Percentiles rank a stretch among this genome's conserved stretches.
Conservation (phyloP, 1,140 invertebrate genomes). For the Aphelinus certus region DNA sequence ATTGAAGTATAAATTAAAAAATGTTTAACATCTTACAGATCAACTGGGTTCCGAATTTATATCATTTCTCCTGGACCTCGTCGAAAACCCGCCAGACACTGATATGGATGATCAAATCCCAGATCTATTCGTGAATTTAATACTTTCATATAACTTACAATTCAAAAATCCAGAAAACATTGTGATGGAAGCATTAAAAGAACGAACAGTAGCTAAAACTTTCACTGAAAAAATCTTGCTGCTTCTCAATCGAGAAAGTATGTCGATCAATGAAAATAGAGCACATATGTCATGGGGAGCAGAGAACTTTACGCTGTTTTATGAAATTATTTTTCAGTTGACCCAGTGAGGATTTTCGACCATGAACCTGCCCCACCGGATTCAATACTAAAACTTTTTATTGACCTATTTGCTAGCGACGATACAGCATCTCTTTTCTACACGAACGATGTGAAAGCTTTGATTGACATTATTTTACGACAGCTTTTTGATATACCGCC, state of each 20-base stretch:
- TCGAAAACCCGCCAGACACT: slow-evolving; percentile 80
- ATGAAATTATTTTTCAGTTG: slow-evolving; percentile 69
- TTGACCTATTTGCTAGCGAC: slow-evolving; percentile 81
- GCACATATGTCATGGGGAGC: not conserved
- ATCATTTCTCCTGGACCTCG: slow-evolving; percentile 79
- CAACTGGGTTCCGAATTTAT: slow-evolving; percentile 84
- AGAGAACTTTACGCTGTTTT: no score
- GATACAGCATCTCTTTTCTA: slow-evolving; percentile 87
- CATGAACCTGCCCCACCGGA: slow-evolving; percentile 82
- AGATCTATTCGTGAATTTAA: slow-evolving; percentile 83
- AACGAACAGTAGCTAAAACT: slow-evolving; percentile 78
- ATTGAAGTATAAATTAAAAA: slow-evolving; percentile 3
- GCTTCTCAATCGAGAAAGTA: slow-evolving; percentile 90
- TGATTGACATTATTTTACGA: slow-evolving; percentile 90
- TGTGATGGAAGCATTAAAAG: slow-evolving; percentile 78
- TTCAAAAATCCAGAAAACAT: slow-evolving; percentile 78
- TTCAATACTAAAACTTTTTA: slow-evolving; percentile 88
- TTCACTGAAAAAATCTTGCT: slow-evolving; percentile 91
- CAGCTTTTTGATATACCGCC: slow-evolving; percentile 88
- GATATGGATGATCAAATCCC: slow-evolving; percentile 82
- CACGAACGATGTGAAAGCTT: slow-evolving; percentile 91
- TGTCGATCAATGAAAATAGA: slow-evolving; percentile 36
- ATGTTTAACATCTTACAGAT: slow-evolving; percentile 67
- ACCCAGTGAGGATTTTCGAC: slow-evolving; percentile 86
- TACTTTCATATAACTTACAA: slow-evolving; percentile 90